Evolutionary conservation across 2,797 vertebrate genomes (phyloP).

Genomic region (Falco novaeseelandiae): DNA sequence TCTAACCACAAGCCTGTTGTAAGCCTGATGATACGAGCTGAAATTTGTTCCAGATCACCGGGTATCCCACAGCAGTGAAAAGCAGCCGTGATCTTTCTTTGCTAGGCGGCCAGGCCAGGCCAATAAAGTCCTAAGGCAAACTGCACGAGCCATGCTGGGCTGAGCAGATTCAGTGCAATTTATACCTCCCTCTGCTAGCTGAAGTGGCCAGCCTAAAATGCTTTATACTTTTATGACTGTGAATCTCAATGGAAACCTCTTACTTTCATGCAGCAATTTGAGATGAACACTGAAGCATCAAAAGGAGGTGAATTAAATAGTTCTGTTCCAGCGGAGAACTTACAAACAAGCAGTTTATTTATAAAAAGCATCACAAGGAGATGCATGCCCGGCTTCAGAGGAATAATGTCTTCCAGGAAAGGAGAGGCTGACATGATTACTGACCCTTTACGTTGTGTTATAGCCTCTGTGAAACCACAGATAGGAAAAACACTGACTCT

Average conservation of each 20-base stretch:
- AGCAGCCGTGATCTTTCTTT: not conserved
- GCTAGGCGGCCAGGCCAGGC: not conserved
- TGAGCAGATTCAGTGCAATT: slow-evolving; percentile 54
- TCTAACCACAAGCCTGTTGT: not conserved
- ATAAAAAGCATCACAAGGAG: slow-evolving; percentile 36
- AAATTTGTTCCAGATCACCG: slow-evolving; percentile 29
- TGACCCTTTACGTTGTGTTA: not conserved
- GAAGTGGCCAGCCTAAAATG: slow-evolving; percentile 43
- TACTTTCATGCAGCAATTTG: slow-evolving; percentile 50
- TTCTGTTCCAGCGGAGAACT: slow-evolving; percentile 49
- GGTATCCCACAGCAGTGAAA: slow-evolving; percentile 4
- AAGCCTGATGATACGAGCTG: not conserved
- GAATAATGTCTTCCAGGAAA: not conserved
- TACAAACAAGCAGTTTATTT: slow-evolving; percentile 50
- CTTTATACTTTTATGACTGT: slow-evolving; percentile 16
- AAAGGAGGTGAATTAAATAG: slow-evolving; percentile 55
- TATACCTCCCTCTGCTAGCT: slow-evolving; percentile 27
- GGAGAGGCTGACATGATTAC: not conserved
- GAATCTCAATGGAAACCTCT: slow-evolving; percentile 47
- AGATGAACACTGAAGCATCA: slow-evolving; percentile 46
- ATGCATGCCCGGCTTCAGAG: not conserved
- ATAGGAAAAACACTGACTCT: not conserved
- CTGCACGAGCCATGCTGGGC: slow-evolving; percentile 17
- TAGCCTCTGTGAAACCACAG: not conserved
- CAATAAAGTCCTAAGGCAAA: slow-evolving; percentile 51